These are phyloP conservation scores for Jordanella pulchra DNA, from an alignment of 2,797 vertebrate species.

Conservation along the genomic window DNA sequence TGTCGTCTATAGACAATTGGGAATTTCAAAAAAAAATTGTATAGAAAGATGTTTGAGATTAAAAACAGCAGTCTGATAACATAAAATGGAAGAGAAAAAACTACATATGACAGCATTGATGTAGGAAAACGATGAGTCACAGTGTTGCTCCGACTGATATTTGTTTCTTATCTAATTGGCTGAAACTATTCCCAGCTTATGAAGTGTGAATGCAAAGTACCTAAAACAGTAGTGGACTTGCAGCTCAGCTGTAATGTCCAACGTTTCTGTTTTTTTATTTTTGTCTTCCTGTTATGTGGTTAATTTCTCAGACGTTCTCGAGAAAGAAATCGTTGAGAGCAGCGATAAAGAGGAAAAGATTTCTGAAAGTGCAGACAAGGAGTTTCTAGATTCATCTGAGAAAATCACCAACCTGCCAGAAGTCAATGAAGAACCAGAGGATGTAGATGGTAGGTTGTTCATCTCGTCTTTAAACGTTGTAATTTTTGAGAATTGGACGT, in stretches of 20 bases:
- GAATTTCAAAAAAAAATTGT: too few relatives aligned
- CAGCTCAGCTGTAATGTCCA: not conserved
- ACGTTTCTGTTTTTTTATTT: not conserved
- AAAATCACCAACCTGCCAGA: constrained; percentile 63
- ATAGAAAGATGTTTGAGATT: too few relatives aligned
- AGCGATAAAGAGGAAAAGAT: constrained; percentile 82
- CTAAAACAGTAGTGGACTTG: too few relatives aligned
- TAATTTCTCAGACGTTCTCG: constrained; percentile 45
- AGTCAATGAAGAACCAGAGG: constrained; percentile 32
- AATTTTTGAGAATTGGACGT: not conserved
- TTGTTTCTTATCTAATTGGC: too few relatives aligned
- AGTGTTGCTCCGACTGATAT: not conserved
- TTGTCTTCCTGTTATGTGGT: not conserved
- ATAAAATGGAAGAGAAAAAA: too few relatives aligned
- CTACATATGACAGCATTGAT: too few relatives aligned
- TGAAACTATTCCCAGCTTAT: not conserved
- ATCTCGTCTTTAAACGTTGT: not conserved
- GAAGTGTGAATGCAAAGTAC: not conserved
- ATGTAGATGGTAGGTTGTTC: constrained; percentile 51
- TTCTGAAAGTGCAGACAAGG: constrained; percentile 76
- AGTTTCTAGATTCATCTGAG: constrained; percentile 78
- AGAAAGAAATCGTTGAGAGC: constrained; percentile 74
- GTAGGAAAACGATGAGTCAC: too few relatives aligned
- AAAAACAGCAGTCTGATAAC: too few relatives aligned
- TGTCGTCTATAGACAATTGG: too few relatives aligned